Base-by-base conservation (phyloP, 2,888 invertebrate species). In the Creontiades dilutus region DNA sequence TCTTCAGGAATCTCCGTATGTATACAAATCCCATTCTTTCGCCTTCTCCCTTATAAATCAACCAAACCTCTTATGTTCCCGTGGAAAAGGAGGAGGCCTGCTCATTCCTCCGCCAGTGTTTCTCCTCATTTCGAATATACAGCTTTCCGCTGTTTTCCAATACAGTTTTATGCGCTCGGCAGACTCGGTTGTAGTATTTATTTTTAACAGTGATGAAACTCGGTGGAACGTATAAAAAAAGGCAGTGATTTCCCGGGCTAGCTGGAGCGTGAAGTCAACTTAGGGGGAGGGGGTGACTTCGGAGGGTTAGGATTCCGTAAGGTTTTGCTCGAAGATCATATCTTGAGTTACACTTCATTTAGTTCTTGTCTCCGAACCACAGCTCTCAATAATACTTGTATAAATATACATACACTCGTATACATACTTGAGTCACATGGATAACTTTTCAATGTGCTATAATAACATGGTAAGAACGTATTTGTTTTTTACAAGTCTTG, bases 21-120 rank as follows among this genome's bases (percentile, higher is more conserved):
- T 85, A 85, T 61, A 85, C 57, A 85, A 85, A 85, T 85, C 85
- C 61, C 28, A 28, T 85, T 85, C 85, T 61, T 85, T 85, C 85
- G 57, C 85, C 23, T 85, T 61, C 57, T 61, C 19, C 57, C 85
- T 52, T 85, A 85, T 85, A 85, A 85, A 85, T 57, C 85, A 85
- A 57, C 55, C 37, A 85, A 57, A 61, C 85, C 85, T 82, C 82
- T 52, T 48, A 82, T 46, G 46, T 78, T 47, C 47, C 23, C n/a
- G 52, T 2, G 27, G 46, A 12, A 82, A 23, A 52, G 19, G n/a
- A 4, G 57, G 27, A 57, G 12, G 11, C 85, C 37, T 28, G 61
- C 37, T 57, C 16, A 19, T 61, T 57, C 37, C 9, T 37, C 23
- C 52, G 23, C 48, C 52, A 46, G 80, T 23, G 68, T 68, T 23